Evolutionary conservation across 2,888 invertebrate genomes (phyloP).

Genomic region (Himalopsyche japonica): DNA sequence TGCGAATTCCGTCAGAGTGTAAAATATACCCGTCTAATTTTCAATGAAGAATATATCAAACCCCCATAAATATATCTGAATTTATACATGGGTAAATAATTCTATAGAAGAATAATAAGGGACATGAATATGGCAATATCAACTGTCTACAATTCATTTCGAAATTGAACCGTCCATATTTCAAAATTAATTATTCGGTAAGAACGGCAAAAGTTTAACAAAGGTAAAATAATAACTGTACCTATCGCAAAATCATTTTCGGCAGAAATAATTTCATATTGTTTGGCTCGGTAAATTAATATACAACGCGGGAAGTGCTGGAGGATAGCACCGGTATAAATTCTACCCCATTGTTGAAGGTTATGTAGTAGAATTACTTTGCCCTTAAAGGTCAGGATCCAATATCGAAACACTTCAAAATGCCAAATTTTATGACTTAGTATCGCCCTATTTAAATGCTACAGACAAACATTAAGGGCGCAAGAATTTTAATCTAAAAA

Average conservation of each 20-base stretch:
- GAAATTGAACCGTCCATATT: background rate
- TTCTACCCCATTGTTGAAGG: background rate
- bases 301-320: background rate
- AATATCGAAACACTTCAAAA: background rate
- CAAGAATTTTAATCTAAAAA: background rate
- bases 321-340: background rate
- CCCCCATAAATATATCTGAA: too few relatives aligned
- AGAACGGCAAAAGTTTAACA: background rate
- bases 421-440: conserved; percentile 4
- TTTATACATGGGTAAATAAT: background rate
- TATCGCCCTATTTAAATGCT: background rate
- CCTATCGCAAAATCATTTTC: background rate
- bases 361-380: background rate
- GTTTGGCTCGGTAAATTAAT: background rate
- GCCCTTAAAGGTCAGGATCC: conserved; percentile 1
- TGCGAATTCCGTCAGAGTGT: too few relatives aligned
- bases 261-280: background rate
- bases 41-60: too few relatives aligned
- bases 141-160: background rate
- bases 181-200: background rate
- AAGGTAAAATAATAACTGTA: background rate
- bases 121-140: background rate
- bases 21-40: too few relatives aligned
- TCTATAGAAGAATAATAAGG: background rate
- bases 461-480: background rate